phyloP scores from a whole-genome alignment of 2,888 invertebrate species.

The Lycia hirtaria region DNA sequence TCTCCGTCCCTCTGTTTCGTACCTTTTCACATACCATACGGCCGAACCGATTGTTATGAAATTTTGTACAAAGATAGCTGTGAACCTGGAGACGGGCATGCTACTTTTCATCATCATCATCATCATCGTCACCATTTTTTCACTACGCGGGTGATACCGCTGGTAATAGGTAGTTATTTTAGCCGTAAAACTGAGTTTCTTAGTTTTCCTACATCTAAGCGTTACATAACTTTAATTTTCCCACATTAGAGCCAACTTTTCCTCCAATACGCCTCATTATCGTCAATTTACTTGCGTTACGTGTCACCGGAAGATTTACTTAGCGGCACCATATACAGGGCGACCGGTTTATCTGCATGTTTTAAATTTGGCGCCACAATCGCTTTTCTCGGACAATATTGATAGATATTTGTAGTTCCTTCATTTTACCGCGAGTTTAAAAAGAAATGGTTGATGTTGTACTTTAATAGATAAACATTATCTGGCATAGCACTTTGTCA shows the following conservation, averaged over 20 bases:
- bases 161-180: not conserved
- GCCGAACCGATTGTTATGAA: too few relatives aligned
- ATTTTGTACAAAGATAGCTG: too few relatives aligned
- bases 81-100: too few relatives aligned
- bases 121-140: too few relatives aligned
- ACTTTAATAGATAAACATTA: not conserved
- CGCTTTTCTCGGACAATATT: not conserved
- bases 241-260: conserved; percentile 11
- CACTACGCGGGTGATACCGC: too few relatives aligned
- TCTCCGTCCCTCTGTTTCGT: too few relatives aligned
- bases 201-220: not conserved
- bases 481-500: not conserved
- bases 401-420: not conserved
- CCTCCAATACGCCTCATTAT: conserved; percentile 16
- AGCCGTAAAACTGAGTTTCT: conserved; percentile 1
- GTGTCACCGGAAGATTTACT: conserved; percentile 26
- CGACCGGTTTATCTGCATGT: not conserved
- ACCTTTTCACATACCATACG: too few relatives aligned
- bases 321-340: conserved; percentile 19
- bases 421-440: not conserved
- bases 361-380: not conserved
- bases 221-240: conserved; percentile 13
- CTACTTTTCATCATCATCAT: too few relatives aligned
- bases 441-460: not conserved
- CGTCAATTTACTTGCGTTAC: conserved; percentile 22